Evolutionary conservation across 2,888 invertebrate genomes (phyloP), one percentile per base, ranked within the genome.

Genomic region (Cerceris rybyensis): DNA sequence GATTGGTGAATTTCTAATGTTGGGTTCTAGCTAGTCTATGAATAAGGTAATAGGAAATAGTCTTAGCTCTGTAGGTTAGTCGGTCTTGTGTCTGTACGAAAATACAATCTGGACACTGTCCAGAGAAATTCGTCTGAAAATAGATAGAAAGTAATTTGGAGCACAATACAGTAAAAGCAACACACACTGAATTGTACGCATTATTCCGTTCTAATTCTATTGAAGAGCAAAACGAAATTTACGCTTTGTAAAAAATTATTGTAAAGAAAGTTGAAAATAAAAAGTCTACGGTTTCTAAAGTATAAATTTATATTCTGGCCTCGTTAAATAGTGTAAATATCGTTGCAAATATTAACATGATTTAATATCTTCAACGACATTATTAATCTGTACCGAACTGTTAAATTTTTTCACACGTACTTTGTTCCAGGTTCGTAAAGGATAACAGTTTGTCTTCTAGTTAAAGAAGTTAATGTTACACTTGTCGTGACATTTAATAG

Each of bases 21-120:
- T 79, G 74, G 78, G 58, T 50, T 9, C 11, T 52, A 52, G 72
- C 41, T 59, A 16, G 67, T 74, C 87, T 88, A 89, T 85, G 85
- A 89, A 90, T 90, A 89, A 85, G 67, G 42, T 67, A 84, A 86
- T 84, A 82, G 83, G 73, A 88, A 88, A 81, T 68, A 75, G 85
- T 65, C 69, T 78, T 55, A 68, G 77, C 73, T 74, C 80, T 82
- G 73, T 88, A 82, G 86, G 85, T 78, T 78, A 86, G 71, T 86
- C 75, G 84, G 82, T 83, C 75, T 83, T 75, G 76, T 70, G 68
- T 70, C 67, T 80, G 68, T 59, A 68, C 83, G 64, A 66, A 85
- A 88, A 88, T 86, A 86, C 67, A 46, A 64, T 55, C 67, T 78
- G 76, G 75, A 71, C 57, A 64, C 7, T 43, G 70, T 80, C 84